phyloP scores from a whole-genome alignment of 2,113 vertebrate species.

The Marmota flaviventris region DNA sequence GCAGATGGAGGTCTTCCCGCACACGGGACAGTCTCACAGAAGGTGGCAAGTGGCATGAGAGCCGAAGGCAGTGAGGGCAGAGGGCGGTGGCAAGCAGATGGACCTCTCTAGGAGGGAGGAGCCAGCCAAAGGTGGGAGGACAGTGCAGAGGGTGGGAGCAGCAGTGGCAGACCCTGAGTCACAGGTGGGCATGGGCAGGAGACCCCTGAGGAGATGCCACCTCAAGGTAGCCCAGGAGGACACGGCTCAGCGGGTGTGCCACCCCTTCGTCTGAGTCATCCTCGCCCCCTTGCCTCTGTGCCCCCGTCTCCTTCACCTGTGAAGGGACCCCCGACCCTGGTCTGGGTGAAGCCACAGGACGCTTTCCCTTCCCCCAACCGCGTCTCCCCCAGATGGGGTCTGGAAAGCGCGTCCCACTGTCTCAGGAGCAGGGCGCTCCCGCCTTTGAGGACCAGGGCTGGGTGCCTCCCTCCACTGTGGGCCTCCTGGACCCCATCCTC shows the following conservation, averaged over 20 bases:
- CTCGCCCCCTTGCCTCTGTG: neutral
- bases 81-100: neutral
- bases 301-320: neutral
- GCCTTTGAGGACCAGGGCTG: too few relatives aligned
- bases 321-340: neutral
- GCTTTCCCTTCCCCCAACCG: too few relatives aligned
- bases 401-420: neutral
- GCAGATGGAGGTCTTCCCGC: neutral
- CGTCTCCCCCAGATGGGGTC: too few relatives aligned
- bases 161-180: neutral
- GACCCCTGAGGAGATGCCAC: neutral
- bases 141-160: neutral
- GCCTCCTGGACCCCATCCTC: neutral
- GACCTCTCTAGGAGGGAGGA: neutral
- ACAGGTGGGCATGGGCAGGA: neutral
- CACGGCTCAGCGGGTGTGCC: neutral
- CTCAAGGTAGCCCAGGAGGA: neutral
- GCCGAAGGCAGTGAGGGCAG: neutral
- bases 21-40: neutral
- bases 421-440: neutral
- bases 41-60: neutral
- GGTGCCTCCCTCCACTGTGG: neutral
- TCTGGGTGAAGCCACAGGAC: too few relatives aligned
- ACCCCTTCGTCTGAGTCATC: neutral
- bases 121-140: neutral